phyloP scores from a whole-genome alignment of 2,888 invertebrate genomes.

The Schizotus pectinicornis region DNA sequence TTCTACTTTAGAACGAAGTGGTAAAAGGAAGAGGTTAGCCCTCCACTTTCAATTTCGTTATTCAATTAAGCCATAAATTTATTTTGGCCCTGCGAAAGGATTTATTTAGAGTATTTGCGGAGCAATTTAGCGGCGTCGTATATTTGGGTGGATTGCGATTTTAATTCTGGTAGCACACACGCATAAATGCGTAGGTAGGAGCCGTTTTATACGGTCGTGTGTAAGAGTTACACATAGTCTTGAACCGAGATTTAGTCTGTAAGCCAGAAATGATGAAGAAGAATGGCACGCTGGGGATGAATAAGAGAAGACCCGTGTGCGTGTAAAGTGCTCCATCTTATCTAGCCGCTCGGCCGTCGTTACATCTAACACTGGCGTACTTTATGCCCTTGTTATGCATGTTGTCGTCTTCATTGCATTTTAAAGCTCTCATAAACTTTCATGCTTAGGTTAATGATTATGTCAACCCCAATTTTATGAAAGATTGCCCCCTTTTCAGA shows the following conservation, averaged over 20 bases:
- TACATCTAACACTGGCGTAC: conserved; percentile 21
- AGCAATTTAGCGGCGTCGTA: neutral
- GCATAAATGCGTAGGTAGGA: neutral
- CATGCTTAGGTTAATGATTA: conserved; percentile 17
- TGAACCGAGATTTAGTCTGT: conserved; percentile 28
- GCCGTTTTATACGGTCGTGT: conserved; percentile 1
- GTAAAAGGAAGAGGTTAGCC: no score
- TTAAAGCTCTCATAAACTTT: conserved; percentile 18
- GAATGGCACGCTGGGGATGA: conserved; percentile 30
- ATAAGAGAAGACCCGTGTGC: conserved; percentile 30
- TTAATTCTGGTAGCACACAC: neutral
- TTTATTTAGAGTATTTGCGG: neutral
- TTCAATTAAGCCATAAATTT: conserved; percentile 1
- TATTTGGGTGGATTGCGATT: conserved; percentile 1
- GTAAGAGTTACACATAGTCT: conserved; percentile 17
- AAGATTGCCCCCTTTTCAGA: no score
- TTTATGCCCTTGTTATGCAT: conserved; percentile 25
- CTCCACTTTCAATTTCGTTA: neutral
- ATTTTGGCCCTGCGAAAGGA: neutral
- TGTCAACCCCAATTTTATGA: neutral
- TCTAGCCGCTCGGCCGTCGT: conserved; percentile 19
- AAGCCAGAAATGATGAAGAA: conserved; percentile 34
- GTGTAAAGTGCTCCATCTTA: conserved; percentile 30
- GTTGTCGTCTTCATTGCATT: conserved; percentile 24
- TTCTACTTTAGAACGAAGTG: no score